Evolutionary conservation across 2,113 vertebrate genomes (phyloP), one percentile per base, ranked within the genome.

Genomic region (Sporophila hypoxantha): DNA sequence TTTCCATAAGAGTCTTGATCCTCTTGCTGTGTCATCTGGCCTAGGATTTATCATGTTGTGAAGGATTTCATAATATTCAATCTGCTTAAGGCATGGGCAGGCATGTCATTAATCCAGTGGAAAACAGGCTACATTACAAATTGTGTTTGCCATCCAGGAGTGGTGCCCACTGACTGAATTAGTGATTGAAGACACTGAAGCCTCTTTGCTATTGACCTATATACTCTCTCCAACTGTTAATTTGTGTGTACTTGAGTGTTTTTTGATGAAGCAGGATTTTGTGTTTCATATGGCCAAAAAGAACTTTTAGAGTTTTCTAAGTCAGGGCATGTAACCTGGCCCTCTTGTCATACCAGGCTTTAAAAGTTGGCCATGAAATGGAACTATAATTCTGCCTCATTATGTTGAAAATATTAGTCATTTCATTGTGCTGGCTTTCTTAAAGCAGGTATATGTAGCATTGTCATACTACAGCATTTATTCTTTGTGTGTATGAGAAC

Each of bases 61-160:
- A 88, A 83, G 70, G 77, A 92, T 94, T 94, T 95, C 68, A 88
- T 82, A 91, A 94, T 92, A 87, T 94, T 94, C 91, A 93, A 67
- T 90, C 93, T 93, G 41, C 39, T 94, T 94, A 94, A 93, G 83
- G 83, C 79, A 53, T 73, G 69, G 89, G 56, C 46, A 85, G 88
- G 68, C 82, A 83, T 1, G 1, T 68, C 30, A 8, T 95, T 95
- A 94, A 85, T 94, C 60, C 84, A 59, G 90, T 88, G 77, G 87
- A 91, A 85, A 93, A 69, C 89, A 91, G 70, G 26, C 70, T 92
- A 8, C 61, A 25, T 61, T 93, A 37, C 62, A 93, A 78, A 87
- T 47, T 25, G 56, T 62, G 44, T 75, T 92, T 90, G 59, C 69
- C 3, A 2, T 47, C 73, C 64, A 34, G 53, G 47, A 88, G 55